These are phyloP conservation scores for Trissolcus brochymenae DNA, from an alignment of 2,888 invertebrate genomes.

Conservation along the genomic window DNA sequence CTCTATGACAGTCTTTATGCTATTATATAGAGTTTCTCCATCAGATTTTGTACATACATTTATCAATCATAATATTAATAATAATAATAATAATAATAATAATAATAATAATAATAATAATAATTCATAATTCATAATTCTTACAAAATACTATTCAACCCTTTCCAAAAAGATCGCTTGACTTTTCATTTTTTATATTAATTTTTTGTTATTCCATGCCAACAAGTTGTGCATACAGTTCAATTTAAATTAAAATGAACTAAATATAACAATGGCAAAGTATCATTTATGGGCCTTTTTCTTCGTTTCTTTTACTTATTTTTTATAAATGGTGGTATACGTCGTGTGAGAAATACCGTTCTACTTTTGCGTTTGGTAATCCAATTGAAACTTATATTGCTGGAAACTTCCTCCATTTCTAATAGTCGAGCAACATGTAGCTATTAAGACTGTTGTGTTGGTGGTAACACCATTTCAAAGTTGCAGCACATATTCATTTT, in stretches of 20 bases:
- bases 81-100: too few relatives aligned
- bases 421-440: constrained; percentile 57
- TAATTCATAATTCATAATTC: too few relatives aligned
- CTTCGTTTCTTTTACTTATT: constrained; percentile 36
- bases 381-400: constrained; percentile 59
- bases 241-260: constrained; percentile 32
- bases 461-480: constrained; percentile 40
- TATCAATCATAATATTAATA: too few relatives aligned
- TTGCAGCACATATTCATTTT: constrained; percentile 55
- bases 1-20: not conserved
- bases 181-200: too few relatives aligned
- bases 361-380: constrained; percentile 55
- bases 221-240: constrained; percentile 10
- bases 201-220: constrained; percentile 4
- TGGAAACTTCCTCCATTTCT: constrained; percentile 54
- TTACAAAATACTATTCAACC: too few relatives aligned
- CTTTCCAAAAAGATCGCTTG: too few relatives aligned
- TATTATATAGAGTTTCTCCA: too few relatives aligned
- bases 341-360: constrained; percentile 49
- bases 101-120: too few relatives aligned
- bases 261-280: constrained; percentile 31
- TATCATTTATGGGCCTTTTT: constrained; percentile 52
- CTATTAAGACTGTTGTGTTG: constrained; percentile 54
- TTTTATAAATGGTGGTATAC: constrained; percentile 51
- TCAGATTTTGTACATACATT: too few relatives aligned